Conservation (phyloP, 2,888 invertebrate genomes). For the Acleris cristana region DNA sequence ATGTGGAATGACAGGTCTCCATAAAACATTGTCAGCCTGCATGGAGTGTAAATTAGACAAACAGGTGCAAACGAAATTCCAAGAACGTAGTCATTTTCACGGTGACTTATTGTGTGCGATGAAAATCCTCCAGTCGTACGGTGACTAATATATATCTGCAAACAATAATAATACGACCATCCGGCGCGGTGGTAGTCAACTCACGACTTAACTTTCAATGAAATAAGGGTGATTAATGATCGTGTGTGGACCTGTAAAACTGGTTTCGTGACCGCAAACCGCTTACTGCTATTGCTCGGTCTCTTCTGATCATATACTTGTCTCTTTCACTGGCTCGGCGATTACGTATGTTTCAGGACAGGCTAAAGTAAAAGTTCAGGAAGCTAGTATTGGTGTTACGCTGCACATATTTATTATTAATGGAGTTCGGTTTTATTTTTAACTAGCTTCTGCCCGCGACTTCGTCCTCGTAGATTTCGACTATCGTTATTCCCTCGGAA, state of each 20-base stretch:
- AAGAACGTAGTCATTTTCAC: conserved; percentile 25
- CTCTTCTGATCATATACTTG: conserved; percentile 44
- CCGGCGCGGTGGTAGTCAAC: conserved; percentile 41
- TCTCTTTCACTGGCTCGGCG: conserved; percentile 53
- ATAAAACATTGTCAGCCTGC: conserved; percentile 12
- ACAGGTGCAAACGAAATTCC: conserved; percentile 31
- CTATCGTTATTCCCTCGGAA: too few relatives aligned
- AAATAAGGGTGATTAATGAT: conserved; percentile 51
- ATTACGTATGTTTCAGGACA: conserved; percentile 64
- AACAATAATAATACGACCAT: conserved; percentile 51
- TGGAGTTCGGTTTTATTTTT: too few relatives aligned
- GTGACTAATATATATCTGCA: conserved; percentile 63
- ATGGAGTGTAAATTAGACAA: conserved; percentile 26
- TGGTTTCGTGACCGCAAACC: conserved; percentile 70
- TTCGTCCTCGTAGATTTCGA: too few relatives aligned
- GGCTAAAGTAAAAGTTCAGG: conserved; percentile 45
- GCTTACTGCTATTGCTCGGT: conserved; percentile 48
- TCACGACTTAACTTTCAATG: conserved; percentile 48
- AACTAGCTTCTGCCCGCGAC: too few relatives aligned
- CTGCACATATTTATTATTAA: too few relatives aligned
- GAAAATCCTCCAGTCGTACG: conserved; percentile 38
- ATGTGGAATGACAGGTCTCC: background rate
- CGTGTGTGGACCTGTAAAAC: conserved; percentile 54
- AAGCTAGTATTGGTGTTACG: too few relatives aligned
- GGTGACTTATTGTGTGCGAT: conserved; percentile 35